Conservation (phyloP, 2,888 invertebrate species). For the Halictus ligatus region DNA sequence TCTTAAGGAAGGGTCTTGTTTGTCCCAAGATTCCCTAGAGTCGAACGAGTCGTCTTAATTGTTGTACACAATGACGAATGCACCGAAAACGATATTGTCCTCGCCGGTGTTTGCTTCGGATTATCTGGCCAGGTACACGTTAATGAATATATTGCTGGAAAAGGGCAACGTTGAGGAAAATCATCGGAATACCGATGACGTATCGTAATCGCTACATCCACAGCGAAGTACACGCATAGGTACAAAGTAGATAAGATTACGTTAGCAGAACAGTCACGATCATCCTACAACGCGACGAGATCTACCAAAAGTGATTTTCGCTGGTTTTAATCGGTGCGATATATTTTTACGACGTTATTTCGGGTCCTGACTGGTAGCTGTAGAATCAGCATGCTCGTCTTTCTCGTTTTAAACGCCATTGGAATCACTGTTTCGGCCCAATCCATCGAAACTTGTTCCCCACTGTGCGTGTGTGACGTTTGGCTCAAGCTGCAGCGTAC, state of each 20-base stretch:
- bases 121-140: not conserved
- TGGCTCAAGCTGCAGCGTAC: constrained; percentile 77
- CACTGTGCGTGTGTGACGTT: constrained; percentile 76
- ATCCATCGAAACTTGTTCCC: constrained; percentile 66
- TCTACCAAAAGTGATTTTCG: constrained; percentile 44
- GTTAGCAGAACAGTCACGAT: constrained; percentile 40
- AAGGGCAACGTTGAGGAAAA: not conserved
- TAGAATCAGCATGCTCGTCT: not conserved
- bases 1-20: constrained; percentile 2
- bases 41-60: not conserved
- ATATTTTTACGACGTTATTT: not conserved
- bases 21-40: not conserved
- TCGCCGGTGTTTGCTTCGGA: not conserved
- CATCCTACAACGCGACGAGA: constrained; percentile 18
- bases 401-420: constrained; percentile 20
- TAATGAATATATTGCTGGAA: not conserved
- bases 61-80: not conserved
- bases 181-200: not conserved
- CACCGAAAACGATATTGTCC: not conserved
- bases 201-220: not conserved
- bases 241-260: constrained; percentile 65
- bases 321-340: constrained; percentile 4
- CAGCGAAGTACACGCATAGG: constrained; percentile 47
- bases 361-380: constrained; percentile 31
- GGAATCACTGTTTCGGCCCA: constrained; percentile 16